phyloP scores from a whole-genome alignment of 2,888 invertebrate species.

The Lycia hirtaria region DNA sequence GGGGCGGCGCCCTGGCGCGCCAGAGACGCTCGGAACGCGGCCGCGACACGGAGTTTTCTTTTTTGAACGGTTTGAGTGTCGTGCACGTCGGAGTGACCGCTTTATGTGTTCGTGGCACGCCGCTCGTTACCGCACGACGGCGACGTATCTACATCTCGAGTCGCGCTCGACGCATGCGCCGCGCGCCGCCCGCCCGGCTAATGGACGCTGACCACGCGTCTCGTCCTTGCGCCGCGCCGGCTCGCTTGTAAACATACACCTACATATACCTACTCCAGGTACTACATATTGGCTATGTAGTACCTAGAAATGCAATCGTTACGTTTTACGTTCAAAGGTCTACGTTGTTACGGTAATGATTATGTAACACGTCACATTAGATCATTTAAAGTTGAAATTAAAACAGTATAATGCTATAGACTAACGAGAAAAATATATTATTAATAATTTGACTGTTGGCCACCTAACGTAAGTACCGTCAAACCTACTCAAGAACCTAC shows the following conservation, averaged over 20 bases:
- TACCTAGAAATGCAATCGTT: too few relatives aligned
- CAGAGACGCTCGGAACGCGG: conserved; percentile 3
- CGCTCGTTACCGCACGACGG: conserved; percentile 15
- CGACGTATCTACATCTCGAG: background rate
- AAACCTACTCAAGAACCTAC: too few relatives aligned
- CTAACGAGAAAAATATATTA: too few relatives aligned
- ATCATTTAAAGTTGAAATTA: too few relatives aligned
- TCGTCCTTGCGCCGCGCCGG: background rate
- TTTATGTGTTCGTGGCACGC: conserved; percentile 28
- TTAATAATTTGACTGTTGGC: too few relatives aligned
- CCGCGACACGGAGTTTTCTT: conserved; percentile 19
- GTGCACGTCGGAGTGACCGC: conserved; percentile 23
- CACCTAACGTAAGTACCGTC: too few relatives aligned
- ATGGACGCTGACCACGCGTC: conserved; percentile 16
- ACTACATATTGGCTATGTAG: too few relatives aligned
- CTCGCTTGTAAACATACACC: background rate
- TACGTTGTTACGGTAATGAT: too few relatives aligned
- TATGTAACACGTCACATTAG: too few relatives aligned
- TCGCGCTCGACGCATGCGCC: too few relatives aligned
- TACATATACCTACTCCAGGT: background rate
- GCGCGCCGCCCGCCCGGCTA: background rate
- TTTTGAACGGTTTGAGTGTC: conserved; percentile 19
- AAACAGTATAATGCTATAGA: too few relatives aligned
- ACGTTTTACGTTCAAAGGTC: too few relatives aligned
- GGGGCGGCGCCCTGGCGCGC: conserved; percentile 34